These are phyloP conservation scores for Limnephilus lunatus DNA, from an alignment of 2,888 invertebrate genomes.

Conservation along the genomic window DNA sequence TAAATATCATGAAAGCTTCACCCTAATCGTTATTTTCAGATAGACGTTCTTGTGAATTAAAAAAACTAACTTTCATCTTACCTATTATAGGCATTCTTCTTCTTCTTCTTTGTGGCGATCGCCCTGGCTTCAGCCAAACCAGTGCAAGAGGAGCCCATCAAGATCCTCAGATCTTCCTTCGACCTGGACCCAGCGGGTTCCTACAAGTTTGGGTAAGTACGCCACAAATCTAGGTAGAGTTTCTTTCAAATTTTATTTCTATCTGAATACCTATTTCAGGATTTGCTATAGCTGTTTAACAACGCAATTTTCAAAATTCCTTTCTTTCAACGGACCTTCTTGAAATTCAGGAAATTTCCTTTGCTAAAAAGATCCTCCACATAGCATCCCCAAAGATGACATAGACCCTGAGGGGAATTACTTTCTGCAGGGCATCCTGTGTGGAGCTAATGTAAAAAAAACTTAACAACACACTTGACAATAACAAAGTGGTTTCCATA, in stretches of 20 bases:
- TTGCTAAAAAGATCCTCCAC: no score
- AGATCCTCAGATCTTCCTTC: conserved; percentile 63
- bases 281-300: not conserved
- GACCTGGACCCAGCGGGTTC: conserved; percentile 62
- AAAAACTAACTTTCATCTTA: not conserved
- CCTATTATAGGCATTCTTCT: conserved; percentile 40
- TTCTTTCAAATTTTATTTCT: no score
- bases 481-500: no score
- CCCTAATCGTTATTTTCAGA: not conserved
- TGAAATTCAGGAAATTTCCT: no score
- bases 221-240: not conserved
- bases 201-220: conserved; percentile 63
- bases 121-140: conserved; percentile 54
- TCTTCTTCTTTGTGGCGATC: conserved; percentile 56
- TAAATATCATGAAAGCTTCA: not conserved
- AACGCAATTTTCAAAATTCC: not conserved
- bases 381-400: no score
- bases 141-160: conserved; percentile 65
- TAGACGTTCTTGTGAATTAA: not conserved
- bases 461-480: no score
- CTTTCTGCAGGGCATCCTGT: no score
- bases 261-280: not conserved
- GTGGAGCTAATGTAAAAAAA: no score
- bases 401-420: no score
- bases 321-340: not conserved